These are phyloP conservation scores for Phylloscopus trochilus DNA, from an alignment of 2,113 vertebrate species.

Conservation along the genomic window DNA sequence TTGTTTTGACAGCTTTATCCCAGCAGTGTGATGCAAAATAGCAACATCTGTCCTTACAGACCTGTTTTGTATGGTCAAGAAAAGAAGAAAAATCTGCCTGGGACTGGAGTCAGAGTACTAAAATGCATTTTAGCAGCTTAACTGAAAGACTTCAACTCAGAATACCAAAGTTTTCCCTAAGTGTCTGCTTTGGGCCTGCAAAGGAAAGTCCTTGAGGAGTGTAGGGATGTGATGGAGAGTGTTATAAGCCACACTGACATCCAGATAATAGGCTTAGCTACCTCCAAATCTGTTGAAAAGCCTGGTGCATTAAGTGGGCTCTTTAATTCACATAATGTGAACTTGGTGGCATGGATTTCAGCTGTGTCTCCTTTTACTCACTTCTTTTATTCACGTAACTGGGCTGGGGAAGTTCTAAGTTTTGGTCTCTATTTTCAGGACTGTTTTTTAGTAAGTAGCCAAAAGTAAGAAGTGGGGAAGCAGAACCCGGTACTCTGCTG, in stretches of 20 bases:
- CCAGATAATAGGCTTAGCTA: neutral
- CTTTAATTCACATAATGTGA: neutral
- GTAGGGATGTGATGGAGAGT: neutral
- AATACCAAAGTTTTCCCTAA: neutral
- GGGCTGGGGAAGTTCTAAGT: neutral
- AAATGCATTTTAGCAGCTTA: neutral
- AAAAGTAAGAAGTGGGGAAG: constrained; percentile 14
- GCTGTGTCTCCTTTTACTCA: neutral
- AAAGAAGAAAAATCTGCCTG: neutral
- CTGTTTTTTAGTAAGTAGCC: neutral
- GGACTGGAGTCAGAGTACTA: neutral
- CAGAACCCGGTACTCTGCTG: neutral
- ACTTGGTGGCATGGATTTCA: neutral
- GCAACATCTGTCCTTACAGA: neutral
- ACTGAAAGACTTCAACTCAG: neutral
- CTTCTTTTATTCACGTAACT: neutral
- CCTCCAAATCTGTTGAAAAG: neutral
- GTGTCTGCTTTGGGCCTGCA: neutral
- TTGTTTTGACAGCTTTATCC: neutral
- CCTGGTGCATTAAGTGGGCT: neutral
- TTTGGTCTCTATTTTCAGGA: neutral
- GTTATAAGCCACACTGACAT: neutral
- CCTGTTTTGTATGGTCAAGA: neutral
- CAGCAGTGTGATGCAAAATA: neutral
- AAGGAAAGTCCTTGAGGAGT: neutral